Evolutionary conservation across 30 jellyfish, hydroid and myxozoan species (phyloP).

Genomic region (Aurelia sp.): DNA sequence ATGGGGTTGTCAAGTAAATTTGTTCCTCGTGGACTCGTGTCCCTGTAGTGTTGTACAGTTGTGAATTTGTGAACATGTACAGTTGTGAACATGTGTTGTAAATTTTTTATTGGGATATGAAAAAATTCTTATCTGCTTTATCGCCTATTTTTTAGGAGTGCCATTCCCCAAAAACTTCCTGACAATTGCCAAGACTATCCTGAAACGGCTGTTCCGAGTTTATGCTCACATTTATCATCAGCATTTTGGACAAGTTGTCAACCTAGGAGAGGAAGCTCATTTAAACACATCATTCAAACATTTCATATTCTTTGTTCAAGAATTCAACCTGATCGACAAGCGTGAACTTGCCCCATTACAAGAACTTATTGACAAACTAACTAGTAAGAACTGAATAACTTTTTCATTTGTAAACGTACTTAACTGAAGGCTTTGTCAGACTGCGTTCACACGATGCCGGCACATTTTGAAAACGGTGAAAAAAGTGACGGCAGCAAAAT

Average conservation of each 20-base stretch:
- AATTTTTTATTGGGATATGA: no score
- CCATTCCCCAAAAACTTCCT: slow-evolving; percentile 99
- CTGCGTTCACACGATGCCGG: no score
- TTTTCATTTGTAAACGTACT: neutral
- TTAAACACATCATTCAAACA: slow-evolving; percentile 96
- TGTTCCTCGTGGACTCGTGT: no score
- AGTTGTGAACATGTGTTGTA: no score
- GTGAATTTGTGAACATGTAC: no score
- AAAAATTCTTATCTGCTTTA: no score
- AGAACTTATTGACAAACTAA: slow-evolving; percentile 95
- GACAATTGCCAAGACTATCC: slow-evolving; percentile 93
- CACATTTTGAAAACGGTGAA: no score
- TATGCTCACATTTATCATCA: slow-evolving; percentile 99
- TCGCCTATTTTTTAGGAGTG: slow-evolving; percentile 69
- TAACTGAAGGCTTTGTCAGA: no score
- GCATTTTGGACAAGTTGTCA: slow-evolving; percentile 97
- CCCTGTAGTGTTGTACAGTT: no score
- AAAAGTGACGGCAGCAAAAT: no score
- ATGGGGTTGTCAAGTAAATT: no score
- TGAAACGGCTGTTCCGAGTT: slow-evolving; percentile 96
- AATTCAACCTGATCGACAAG: slow-evolving; percentile 91
- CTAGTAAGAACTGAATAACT: slow-evolving; percentile 59
- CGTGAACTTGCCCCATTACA: slow-evolving; percentile 98
- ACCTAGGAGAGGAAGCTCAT: slow-evolving; percentile 98
- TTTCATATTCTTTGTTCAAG: slow-evolving; percentile 98